These are phyloP conservation scores for Agonum fuliginosum DNA, from an alignment of 2,888 invertebrate genomes.

Conservation along the genomic window DNA sequence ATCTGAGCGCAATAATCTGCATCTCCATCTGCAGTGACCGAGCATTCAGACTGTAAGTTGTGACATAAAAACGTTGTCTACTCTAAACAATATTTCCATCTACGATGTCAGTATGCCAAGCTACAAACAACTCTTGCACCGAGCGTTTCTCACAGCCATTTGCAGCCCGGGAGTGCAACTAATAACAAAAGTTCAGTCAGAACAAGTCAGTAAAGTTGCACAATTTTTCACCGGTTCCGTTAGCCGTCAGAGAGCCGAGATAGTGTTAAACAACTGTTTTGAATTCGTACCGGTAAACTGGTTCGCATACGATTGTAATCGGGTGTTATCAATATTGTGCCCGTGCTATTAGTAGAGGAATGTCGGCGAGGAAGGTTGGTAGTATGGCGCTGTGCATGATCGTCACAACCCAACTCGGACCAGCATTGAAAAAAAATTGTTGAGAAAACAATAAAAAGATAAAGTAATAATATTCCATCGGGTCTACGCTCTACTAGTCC, in stretches of 20 bases:
- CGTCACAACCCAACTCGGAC: too few species aligned
- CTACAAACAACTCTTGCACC: not conserved
- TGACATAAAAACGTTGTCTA: slow-evolving; percentile 5
- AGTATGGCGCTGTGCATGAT: not conserved
- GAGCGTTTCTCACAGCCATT: slow-evolving; percentile 3
- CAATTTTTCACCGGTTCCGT: slow-evolving; percentile 46
- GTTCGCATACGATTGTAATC: slow-evolving; percentile 52
- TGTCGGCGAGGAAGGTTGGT: slow-evolving; percentile 13
- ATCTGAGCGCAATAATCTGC: slow-evolving; percentile 16
- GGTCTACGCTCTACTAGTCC: too few species aligned
- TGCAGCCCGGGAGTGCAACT: slow-evolving; percentile 40
- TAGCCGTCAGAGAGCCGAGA: slow-evolving; percentile 14
- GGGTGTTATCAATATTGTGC: slow-evolving; percentile 54
- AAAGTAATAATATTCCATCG: too few species aligned
- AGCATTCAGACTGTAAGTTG: slow-evolving; percentile 7
- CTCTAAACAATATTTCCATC: slow-evolving; percentile 39
- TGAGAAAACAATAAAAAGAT: too few species aligned
- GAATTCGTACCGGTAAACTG: slow-evolving; percentile 50
- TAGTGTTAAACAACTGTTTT: slow-evolving; percentile 44
- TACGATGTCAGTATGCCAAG: slow-evolving; percentile 5
- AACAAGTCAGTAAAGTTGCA: slow-evolving; percentile 47
- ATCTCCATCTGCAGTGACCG: not conserved
- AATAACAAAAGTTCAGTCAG: slow-evolving; percentile 41
- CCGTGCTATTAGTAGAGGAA: slow-evolving; percentile 48
- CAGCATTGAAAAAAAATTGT: too few species aligned